Conservation (phyloP, 2,888 invertebrate species). For the Nemotelus pantherinus region DNA sequence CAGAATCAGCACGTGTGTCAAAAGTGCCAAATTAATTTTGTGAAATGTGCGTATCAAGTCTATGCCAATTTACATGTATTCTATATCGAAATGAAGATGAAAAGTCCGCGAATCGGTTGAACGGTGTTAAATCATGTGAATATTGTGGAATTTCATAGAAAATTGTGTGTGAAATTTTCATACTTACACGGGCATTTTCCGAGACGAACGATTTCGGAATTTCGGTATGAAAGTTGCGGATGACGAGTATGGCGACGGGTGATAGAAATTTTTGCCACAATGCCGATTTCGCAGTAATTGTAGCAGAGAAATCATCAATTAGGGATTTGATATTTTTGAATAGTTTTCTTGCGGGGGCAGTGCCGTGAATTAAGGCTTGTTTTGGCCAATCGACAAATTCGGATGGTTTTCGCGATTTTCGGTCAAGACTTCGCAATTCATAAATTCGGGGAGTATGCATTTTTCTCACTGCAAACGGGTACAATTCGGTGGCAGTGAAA, state of each 20-base stretch:
- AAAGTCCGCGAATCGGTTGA: constrained; percentile 22
- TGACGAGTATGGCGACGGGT: constrained; percentile 14
- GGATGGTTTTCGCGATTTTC: background rate
- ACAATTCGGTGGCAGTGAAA: constrained; percentile 31
- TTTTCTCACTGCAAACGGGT: constrained; percentile 1
- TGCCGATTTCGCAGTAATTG: background rate
- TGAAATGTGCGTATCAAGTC: constrained; percentile 63
- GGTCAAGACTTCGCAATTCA: background rate
- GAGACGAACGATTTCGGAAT: constrained; percentile 7
- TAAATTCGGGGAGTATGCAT: background rate
- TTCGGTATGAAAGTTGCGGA: constrained; percentile 2
- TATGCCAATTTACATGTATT: background rate
- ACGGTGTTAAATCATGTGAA: constrained; percentile 1
- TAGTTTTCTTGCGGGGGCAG: too few species aligned
- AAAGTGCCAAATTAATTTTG: constrained; percentile 65
- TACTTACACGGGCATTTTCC: constrained; percentile 31
- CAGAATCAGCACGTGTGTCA: constrained; percentile 65
- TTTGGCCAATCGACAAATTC: constrained; percentile 1
- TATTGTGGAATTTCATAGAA: constrained; percentile 1
- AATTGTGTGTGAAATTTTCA: constrained; percentile 31
- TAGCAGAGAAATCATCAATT: too few species aligned
- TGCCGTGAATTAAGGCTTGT: background rate
- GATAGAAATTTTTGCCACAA: background rate
- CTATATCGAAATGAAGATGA: constrained; percentile 34
- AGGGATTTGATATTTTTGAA: too few species aligned